Conservation (phyloP, 2,888 invertebrate species). For the Dusona sp. region DNA sequence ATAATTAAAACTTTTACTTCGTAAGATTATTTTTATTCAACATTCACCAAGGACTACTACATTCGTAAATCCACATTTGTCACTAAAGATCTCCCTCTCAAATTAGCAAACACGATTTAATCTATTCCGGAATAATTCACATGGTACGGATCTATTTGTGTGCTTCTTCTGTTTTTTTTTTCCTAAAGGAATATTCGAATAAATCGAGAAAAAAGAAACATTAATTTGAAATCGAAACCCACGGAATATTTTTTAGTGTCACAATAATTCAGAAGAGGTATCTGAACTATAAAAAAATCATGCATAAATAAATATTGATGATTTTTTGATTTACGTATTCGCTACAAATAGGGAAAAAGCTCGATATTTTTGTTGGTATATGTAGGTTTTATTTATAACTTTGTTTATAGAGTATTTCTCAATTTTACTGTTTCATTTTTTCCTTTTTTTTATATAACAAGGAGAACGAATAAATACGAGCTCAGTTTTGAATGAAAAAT, state of each 20-base stretch:
- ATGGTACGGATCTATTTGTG: background rate
- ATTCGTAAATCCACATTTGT: conserved; percentile 6
- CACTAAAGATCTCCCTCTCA: background rate
- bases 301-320: conserved; percentile 1
- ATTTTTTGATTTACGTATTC: background rate
- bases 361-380: background rate
- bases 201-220: background rate
- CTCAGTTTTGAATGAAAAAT: background rate
- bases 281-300: background rate
- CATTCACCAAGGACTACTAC: conserved; percentile 23
- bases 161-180: background rate
- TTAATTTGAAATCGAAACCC: background rate
- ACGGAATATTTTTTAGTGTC: background rate
- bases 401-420: background rate
- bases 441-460: background rate
- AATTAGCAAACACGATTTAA: conserved; percentile 22
- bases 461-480: background rate
- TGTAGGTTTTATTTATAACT: background rate
- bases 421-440: background rate
- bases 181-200: background rate
- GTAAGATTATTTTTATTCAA: background rate
- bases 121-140: conserved; percentile 12
- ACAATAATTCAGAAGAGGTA: background rate
- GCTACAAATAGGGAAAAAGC: background rate
- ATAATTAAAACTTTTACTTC: too few species aligned